Evolutionary conservation across 1,140 invertebrate genomes (phyloP), one percentile per base, ranked within the genome.

Genomic region (Drosophila ogumai): DNA sequence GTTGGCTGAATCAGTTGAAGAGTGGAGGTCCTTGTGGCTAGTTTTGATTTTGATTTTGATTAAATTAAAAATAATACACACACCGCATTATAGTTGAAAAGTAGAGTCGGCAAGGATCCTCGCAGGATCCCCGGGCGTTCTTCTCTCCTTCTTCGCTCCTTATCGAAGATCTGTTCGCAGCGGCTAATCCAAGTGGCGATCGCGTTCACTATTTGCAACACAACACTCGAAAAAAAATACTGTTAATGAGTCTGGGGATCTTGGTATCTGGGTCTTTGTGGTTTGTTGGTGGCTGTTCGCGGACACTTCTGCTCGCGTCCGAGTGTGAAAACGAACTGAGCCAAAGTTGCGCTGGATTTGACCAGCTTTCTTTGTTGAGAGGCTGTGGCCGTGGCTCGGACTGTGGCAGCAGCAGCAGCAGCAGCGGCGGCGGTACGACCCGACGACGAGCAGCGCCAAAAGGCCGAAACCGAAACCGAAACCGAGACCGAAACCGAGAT

Each of bases 321-420:
- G 90, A 86, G 81, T 82, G 84, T 90, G 82, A 88, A 91, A 91
- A 84, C 88, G 88, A 91, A 91, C 88, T 91, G 79, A 91, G 73
- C 75, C 74, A 91, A 78, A 88, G 88, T 82, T 85, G 81, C 69
- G 73, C 81, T 88, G 81, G 81, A 88, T 85, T 91, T 78, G 88
- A 88, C 88, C 88, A 91, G 88, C 88, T 91, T 91, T 91, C 88
- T 91, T 91, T 84, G 82, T 85, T 91, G 88, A 91, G 88, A 86
- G 80, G 75, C 78, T 60, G 46, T 13, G 44, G 55, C 49, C 43
- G 55, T 17, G 41, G 50, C 47, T 50, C 25, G 25, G 47, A 32
- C 47, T 31, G 46, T 47, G 54, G 52, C 25, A 6, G 43, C 65
- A 28, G 60, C 17, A 3, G 40, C 52, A 3, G 44, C 34, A 1